A percentile compares a stretch with the other conserved stretches of the same genome.
These are phyloP conservation scores for Phortica okadai DNA, from an alignment of 2,888 invertebrate genomes.

Conservation along the genomic window DNA sequence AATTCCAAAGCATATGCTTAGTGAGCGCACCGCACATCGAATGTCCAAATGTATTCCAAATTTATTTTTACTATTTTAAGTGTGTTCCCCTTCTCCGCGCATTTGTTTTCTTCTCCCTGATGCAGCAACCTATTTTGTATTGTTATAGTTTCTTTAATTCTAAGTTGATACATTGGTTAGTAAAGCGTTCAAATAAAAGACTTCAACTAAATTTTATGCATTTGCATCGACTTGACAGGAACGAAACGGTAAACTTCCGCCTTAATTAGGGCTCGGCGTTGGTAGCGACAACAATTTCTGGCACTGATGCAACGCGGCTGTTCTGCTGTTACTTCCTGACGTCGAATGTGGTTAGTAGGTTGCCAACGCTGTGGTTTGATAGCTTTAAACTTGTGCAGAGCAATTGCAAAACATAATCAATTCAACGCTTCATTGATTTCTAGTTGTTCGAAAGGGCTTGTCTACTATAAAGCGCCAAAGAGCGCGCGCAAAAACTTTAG, in stretches of 20 bases:
- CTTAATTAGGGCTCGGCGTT: neutral
- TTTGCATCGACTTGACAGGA: too few relatives aligned
- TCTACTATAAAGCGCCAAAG: neutral
- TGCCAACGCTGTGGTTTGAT: neutral
- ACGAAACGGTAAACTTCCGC: neutral
- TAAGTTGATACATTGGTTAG: constrained; percentile 5
- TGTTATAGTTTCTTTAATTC: neutral
- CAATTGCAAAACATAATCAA: neutral
- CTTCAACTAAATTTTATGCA: neutral
- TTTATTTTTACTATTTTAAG: neutral
- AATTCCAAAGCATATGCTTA: neutral
- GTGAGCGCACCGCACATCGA: neutral
- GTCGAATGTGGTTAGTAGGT: constrained; percentile 11
- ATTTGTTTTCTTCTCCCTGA: neutral
- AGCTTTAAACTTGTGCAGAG: neutral
- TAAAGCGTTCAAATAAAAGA: constrained; percentile 9
- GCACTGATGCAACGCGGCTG: neutral
- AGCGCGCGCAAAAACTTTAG: neutral
- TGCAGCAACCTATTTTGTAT: neutral
- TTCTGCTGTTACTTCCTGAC: constrained; percentile 7
- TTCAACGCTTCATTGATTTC: constrained; percentile 13
- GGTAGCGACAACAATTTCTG: neutral
- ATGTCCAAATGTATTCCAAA: constrained; percentile 7
- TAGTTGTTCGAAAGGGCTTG: neutral
- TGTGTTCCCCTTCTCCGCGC: neutral